Base-by-base conservation (phyloP, 2,888 invertebrate species). In the Lottia scabra region DNA sequence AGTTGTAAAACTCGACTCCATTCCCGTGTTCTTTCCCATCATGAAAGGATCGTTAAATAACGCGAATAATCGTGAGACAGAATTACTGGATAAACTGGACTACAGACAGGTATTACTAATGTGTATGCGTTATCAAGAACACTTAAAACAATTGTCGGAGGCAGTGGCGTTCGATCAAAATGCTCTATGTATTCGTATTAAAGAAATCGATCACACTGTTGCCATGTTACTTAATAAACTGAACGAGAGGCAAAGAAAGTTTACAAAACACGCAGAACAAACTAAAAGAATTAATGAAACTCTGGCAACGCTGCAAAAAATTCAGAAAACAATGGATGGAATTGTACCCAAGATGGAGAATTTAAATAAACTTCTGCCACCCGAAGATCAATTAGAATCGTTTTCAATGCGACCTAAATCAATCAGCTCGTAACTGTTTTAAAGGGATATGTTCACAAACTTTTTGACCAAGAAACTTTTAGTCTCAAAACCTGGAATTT, bases 21-120 rank as follows among this genome's bases (percentile, higher is more conserved):
- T 97, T 81, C 97, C 97, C 2, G 95, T 96, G 90, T 97, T 98
- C 89, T 90, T 97, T 70, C 98, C 98, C 0, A 96, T 98, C 67
- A 95, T 98, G 93, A 90, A 96, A 56, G 96, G 96, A 0, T 95
- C 96, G 0, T 90, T 96, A 1, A 96, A 96, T 63, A 95, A 96
- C 0, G 91, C 91, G 27, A 83, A 83, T 64, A 70, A 77, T 12
- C 70, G 84, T 23, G 84, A 84, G 38, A 94, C 94, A 0, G 97
- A 97, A 88, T 94, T 97, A 0, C 90, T 96, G 27, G 97, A 97
- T 90, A 93, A 93, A 75, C 88, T 94, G 12, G 93, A 94, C 85
- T 90, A 94, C 80, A 85, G 93, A 85, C 93, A 94, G 64, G 72
- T 88, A 86, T 92, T 94, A 48, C 93, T 94, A 73, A 91, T 97